Base-by-base conservation (phyloP, 2,888 invertebrate genomes). In the Diadegma fenestrale region DNA sequence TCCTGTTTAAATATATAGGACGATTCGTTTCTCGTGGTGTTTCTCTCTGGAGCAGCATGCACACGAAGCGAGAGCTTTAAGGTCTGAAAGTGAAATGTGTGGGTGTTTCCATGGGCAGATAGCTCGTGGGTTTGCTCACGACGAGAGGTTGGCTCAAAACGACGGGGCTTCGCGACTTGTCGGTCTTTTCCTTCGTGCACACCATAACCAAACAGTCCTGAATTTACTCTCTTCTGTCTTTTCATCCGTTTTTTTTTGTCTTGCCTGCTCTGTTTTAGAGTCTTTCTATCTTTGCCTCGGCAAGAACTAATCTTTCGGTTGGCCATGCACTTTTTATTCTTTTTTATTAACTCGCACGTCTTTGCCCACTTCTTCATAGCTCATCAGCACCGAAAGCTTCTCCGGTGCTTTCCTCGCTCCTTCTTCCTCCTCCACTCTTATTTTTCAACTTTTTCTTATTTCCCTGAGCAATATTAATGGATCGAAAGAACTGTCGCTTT, bases 391-490 rank as follows among this genome's bases (percentile, higher is more conserved):
- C 61, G 12, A 33, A 64, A 61, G 75, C 68, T n/a, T 73, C 72
- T 80, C 66, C 51, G 54, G 61, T 48, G 41, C 75, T 37, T 72
- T 51, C 71, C 84, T 61, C 80, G 86, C 85, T 58, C 58, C 14
- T 26, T 14, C 14, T 12, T 3, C 1, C 26, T 26, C 22, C 14
- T 82, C 72, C 71, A 7, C 82, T 58, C 79, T 87, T 86, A 82
- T 76, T 72, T 41, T 58, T 41, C 41, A 75, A 68, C 79, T 78
- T 83, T 84, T 86, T 82, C 84, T 87, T 82, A 79, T 87, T 84
- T 87, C 63, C 10, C 85, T 87, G 66, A 82, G 79, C 79, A 88
- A 88, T 90, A 89, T 89, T 89, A 88, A 90, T 90, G 89, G 90
- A 89, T 87, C 85, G 76, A 71, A 76, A 84, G 69, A 77, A 45